Percentiles rank a stretch among this genome's conserved stretches.
Conservation (phyloP, 2,113 vertebrate genomes). For the Glaucidium brasilianum region DNA sequence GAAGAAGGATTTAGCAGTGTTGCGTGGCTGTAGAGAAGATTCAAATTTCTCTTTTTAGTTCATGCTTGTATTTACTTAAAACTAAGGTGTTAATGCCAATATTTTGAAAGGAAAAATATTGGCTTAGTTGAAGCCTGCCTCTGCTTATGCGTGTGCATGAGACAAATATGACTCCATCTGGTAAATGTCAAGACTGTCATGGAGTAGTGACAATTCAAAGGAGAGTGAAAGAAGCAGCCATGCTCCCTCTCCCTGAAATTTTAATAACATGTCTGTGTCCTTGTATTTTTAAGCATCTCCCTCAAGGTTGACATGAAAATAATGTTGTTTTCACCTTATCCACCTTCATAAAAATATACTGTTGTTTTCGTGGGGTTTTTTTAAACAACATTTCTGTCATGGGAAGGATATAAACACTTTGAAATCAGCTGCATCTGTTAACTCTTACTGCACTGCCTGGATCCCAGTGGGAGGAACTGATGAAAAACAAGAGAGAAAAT, state of each 20-base stretch:
- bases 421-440: constrained; percentile 16
- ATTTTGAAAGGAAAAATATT: constrained; percentile 54
- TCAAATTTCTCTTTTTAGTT: not conserved
- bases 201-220: constrained; percentile 36
- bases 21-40: not conserved
- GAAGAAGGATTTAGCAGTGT: not conserved
- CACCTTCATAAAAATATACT: not conserved
- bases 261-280: not conserved
- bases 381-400: not conserved
- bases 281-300: not conserved
- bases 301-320: not conserved
- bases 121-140: constrained; percentile 27
- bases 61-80: constrained; percentile 37
- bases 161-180: constrained; percentile 49
- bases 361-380: not conserved
- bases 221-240: not conserved
- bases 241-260: not conserved
- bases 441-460: not conserved
- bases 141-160: not conserved
- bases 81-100: constrained; percentile 38
- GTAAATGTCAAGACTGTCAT: constrained; percentile 28
- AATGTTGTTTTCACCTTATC: not conserved
- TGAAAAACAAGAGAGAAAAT: not conserved
- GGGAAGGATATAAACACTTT: not conserved
- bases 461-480: not conserved